Conservation (phyloP, 2,113 vertebrate species). For the Leptobrachium leishanense region DNA sequence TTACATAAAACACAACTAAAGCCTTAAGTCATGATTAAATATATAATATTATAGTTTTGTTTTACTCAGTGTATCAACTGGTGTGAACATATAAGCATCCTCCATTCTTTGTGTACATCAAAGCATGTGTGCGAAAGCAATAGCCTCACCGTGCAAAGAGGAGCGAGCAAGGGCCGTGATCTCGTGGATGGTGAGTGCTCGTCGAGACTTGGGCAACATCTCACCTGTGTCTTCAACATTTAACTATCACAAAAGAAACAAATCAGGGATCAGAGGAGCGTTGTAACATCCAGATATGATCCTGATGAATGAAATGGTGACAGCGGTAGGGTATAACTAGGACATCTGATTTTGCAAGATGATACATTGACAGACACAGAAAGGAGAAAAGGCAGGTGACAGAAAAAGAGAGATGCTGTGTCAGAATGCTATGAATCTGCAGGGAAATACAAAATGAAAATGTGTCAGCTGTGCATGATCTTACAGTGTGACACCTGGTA, state of each 20-base stretch:
- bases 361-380: neutral
- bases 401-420: no score
- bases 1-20: no score
- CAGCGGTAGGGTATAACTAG: neutral
- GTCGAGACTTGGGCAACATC: conserved; percentile 97
- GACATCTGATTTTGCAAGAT: neutral
- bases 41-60: no score
- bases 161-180: conserved; percentile 95
- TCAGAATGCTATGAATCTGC: no score
- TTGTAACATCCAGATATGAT: neutral
- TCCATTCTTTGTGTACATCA: neutral
- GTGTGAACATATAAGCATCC: no score
- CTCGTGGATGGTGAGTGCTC: conserved; percentile 96
- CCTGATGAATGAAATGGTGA: conserved; percentile 5
- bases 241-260: conserved; percentile 72
- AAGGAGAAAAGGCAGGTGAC: neutral
- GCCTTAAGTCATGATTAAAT: no score
- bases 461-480: neutral
- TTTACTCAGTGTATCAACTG: no score
- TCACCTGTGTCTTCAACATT: conserved; percentile 94
- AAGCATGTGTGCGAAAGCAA: conserved; percentile 1
- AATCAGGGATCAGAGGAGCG: neutral
- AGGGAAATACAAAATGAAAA: no score
- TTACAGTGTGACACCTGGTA: neutral
- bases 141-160: conserved; percentile 84